Conservation (phyloP, 2,113 vertebrate species). For the Hemibagrus wyckioides region DNA sequence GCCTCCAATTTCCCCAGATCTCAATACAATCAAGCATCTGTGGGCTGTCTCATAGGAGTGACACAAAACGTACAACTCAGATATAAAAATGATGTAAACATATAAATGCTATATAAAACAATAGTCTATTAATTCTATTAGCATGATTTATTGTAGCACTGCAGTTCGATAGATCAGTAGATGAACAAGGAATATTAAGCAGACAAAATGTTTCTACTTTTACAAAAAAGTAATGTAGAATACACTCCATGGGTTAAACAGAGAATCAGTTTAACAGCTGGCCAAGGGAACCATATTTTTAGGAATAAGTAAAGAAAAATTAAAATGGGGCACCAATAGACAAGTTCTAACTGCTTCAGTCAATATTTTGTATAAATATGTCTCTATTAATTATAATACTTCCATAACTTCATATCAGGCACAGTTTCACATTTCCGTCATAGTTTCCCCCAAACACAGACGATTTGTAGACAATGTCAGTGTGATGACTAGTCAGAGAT, state of each 20-base stretch:
- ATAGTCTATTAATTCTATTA: not conserved
- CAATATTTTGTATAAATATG: not conserved
- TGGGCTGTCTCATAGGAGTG: not conserved
- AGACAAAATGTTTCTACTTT: not conserved
- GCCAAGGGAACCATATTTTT: not conserved
- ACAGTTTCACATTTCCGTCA: not conserved
- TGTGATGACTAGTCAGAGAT: not conserved
- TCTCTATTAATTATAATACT: not conserved
- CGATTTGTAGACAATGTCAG: not conserved
- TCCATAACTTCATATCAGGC: slow-evolving; percentile 4
- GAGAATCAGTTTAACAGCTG: not conserved
- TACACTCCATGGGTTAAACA: not conserved
- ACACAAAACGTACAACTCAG: not conserved
- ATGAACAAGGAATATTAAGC: not conserved
- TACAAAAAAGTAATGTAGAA: not conserved
- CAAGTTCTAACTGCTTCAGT: not conserved
- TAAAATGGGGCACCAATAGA: not conserved
- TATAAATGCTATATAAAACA: not conserved
- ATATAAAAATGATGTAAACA: not conserved
- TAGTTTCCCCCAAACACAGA: not conserved
- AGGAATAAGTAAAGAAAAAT: not conserved
- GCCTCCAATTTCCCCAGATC: too few species aligned
- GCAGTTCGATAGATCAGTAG: not conserved
- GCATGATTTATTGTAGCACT: not conserved
- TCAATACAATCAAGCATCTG: too few species aligned